A percentile compares a stretch with the other conserved stretches of the same genome.
Evolutionary conservation across 1,140 invertebrate genomes (phyloP).

Genomic region (Cyclargus thomasi): DNA sequence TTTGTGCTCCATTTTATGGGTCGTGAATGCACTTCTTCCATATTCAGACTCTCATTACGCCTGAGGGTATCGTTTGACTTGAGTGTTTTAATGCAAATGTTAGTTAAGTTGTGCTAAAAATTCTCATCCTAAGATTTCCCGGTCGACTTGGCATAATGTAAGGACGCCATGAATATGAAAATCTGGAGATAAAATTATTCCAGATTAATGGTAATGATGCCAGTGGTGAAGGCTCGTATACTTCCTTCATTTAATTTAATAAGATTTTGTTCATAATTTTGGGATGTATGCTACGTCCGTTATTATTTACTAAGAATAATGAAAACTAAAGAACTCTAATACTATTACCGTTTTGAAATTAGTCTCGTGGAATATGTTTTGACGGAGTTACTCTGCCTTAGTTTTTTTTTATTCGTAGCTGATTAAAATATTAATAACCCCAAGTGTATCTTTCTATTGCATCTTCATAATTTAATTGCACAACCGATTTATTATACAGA

Average conservation of each 20-base stretch:
- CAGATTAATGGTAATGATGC: conserved; percentile 1
- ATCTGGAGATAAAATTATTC: neutral
- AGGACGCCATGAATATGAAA: conserved; percentile 2
- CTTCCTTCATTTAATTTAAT: neutral
- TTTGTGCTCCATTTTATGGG: conserved; percentile 29
- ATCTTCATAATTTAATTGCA: too few species aligned
- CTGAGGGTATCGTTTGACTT: conserved; percentile 22
- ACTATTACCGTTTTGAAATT: too few species aligned
- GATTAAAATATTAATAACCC: too few species aligned
- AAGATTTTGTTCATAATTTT: too few species aligned
- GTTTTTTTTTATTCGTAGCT: too few species aligned
- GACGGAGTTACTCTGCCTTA: too few species aligned
- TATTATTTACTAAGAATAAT: too few species aligned
- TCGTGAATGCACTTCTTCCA: conserved; percentile 30
- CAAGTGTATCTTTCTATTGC: too few species aligned
- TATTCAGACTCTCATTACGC: conserved; percentile 29
- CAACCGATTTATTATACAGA: too few species aligned
- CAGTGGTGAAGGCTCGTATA: neutral
- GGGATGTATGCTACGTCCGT: too few species aligned
- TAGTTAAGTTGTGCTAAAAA: conserved; percentile 1
- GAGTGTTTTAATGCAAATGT: conserved; percentile 11
- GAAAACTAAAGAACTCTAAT: too few species aligned
- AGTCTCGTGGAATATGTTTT: too few species aligned
- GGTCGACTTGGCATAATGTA: neutral
- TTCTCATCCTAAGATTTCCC: neutral